Conservation (phyloP, 2,113 vertebrate genomes). For the Gnathonemus longibarbis region DNA sequence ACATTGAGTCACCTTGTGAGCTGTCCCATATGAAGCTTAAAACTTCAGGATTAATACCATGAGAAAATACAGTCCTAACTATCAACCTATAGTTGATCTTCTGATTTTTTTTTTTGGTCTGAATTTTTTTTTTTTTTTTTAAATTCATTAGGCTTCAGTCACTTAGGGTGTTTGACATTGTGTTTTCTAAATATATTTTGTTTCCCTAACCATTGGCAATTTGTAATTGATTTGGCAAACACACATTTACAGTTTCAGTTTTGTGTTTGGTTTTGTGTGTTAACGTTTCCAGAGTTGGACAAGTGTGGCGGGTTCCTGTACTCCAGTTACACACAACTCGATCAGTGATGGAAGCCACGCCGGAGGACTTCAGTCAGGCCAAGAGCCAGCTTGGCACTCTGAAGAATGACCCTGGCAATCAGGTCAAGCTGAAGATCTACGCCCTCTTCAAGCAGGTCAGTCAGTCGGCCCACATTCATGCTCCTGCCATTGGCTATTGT, state of each 20-base stretch:
- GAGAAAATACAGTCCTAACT: not conserved
- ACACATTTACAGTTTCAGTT: not conserved
- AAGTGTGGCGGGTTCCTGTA: constrained; percentile 27
- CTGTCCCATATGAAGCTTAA: not conserved
- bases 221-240: not conserved
- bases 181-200: not conserved
- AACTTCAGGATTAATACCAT: not conserved
- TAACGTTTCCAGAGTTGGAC: constrained; percentile 18
- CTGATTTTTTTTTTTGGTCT: not conserved
- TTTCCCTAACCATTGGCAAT: not conserved
- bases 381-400: constrained; percentile 66
- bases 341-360: constrained; percentile 59
- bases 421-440: constrained; percentile 81
- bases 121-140: not conserved
- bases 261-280: not conserved
- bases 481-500: not conserved
- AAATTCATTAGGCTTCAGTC: not conserved
- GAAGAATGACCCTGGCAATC: constrained; percentile 79
- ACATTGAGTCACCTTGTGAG: not conserved
- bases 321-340: constrained; percentile 54
- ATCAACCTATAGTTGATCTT: not conserved
- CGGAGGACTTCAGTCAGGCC: constrained; percentile 76
- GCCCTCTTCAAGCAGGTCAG: constrained; percentile 89
- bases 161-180: not conserved
- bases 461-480: not conserved